These are phyloP conservation scores for Stegodyphus dumicola DNA, from an alignment of 1,140 invertebrate species.

Conservation along the genomic window DNA sequence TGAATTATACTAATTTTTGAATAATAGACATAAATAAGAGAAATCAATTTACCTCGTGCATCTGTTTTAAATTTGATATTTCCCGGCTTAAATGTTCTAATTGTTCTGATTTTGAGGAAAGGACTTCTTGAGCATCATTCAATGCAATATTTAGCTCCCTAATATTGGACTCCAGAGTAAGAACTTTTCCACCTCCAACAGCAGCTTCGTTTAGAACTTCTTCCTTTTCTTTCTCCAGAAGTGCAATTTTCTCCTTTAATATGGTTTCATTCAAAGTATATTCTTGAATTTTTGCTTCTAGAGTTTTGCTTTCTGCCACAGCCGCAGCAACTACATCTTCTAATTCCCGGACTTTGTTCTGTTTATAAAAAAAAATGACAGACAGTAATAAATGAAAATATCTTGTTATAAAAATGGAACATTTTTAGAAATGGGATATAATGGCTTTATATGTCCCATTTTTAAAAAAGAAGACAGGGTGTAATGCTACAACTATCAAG, in stretches of 20 bases:
- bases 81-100: too few species aligned
- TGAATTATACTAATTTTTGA: too few species aligned
- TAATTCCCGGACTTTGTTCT: background rate
- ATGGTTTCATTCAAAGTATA: background rate
- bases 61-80: too few species aligned
- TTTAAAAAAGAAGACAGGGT: background rate
- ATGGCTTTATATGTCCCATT: background rate
- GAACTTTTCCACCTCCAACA: background rate
- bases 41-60: too few species aligned
- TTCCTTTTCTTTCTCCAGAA: conserved; percentile 1
- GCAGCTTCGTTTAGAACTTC: background rate
- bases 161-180: too few species aligned
- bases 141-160: too few species aligned
- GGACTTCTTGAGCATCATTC: too few species aligned
- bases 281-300: background rate
- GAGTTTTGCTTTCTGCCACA: background rate
- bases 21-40: too few species aligned
- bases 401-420: background rate
- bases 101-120: too few species aligned
- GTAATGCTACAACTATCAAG: background rate
- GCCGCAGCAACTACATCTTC: background rate
- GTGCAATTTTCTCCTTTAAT: too few species aligned
- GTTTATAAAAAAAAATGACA: background rate
- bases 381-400: background rate
- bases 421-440: background rate